Evolutionary conservation across 2,888 invertebrate species (phyloP).

Genomic region (Temnothorax unifasciatus): DNA sequence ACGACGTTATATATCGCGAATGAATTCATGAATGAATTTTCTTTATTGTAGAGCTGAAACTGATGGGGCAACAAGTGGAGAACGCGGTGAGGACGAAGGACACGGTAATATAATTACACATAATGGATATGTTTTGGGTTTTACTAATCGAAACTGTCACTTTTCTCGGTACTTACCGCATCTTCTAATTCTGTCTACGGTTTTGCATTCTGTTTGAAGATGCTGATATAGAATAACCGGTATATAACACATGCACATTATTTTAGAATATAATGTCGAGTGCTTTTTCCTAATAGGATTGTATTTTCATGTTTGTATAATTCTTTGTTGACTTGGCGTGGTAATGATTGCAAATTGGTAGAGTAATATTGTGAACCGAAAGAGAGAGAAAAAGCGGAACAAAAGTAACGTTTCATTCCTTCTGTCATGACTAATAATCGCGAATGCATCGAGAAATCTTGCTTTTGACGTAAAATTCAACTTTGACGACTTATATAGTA

Average conservation of each 20-base stretch:
- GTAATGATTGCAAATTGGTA: constrained; percentile 18
- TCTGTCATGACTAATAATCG: constrained; percentile 66
- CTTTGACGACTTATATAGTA: constrained; percentile 55
- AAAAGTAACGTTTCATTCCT: constrained; percentile 6
- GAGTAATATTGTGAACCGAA: constrained; percentile 27
- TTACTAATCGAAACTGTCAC: constrained; percentile 41
- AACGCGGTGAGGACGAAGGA: constrained; percentile 84
- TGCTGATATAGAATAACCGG: neutral
- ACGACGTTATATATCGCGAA: neutral
- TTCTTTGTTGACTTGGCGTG: constrained; percentile 21
- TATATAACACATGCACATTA: constrained; percentile 30
- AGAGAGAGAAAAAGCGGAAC: constrained; percentile 16
- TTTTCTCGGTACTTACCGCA: constrained; percentile 31
- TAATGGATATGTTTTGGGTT: constrained; percentile 36
- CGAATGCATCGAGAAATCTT: constrained; percentile 56
- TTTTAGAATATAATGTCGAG: constrained; percentile 33
- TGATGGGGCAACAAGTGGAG: constrained; percentile 82
- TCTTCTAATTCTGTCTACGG: constrained; percentile 9
- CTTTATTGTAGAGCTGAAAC: constrained; percentile 80
- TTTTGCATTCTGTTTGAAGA: constrained; percentile 28
- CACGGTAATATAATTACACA: constrained; percentile 81
- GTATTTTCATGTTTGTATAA: neutral
- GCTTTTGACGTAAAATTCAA: constrained; percentile 68
- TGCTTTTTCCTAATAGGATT: constrained; percentile 22
- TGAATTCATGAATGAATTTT: constrained; percentile 14